Evolutionary conservation across 2,888 invertebrate genomes (phyloP).

Genomic region (Lycophotia porphyrea): DNA sequence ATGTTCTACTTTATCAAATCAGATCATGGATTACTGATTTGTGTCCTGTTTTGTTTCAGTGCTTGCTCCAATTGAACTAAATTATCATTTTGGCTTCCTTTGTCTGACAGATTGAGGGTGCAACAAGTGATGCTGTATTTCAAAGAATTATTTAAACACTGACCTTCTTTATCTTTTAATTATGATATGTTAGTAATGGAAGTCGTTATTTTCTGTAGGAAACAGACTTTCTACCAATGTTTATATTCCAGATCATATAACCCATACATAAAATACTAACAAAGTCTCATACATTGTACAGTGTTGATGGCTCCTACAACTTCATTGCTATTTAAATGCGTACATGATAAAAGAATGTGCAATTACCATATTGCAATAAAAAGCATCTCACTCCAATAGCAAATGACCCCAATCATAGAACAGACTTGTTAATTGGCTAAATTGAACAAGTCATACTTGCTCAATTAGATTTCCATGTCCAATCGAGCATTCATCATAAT

Average conservation of each 20-base stretch:
- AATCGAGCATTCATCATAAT: conserved; percentile 31
- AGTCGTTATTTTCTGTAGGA: conserved; percentile 3
- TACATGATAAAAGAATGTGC: conserved; percentile 9
- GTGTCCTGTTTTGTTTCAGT: neutral
- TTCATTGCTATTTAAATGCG: neutral
- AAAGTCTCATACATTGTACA: neutral
- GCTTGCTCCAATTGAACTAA: neutral
- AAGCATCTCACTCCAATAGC: conserved; percentile 33
- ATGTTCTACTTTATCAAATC: neutral
- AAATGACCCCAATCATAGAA: conserved; percentile 34
- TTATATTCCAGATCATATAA: neutral
- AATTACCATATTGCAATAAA: conserved; percentile 33
- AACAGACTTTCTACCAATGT: neutral
- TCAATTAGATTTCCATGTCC: conserved; percentile 15
- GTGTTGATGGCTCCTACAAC: neutral
- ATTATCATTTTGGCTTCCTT: neutral
- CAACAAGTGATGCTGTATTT: neutral
- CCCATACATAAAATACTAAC: neutral
- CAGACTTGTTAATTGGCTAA: conserved; percentile 24
- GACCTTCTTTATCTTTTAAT: neutral
- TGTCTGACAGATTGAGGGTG: neutral
- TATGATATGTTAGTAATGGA: neutral
- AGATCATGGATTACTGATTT: neutral
- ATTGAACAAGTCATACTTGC: conserved; percentile 11
- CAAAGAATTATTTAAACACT: neutral